Evolutionary conservation across 1,140 invertebrate genomes (phyloP), one percentile per base, ranked within the genome.

Genomic region (Scaptodrosophila lebanonensis): DNA sequence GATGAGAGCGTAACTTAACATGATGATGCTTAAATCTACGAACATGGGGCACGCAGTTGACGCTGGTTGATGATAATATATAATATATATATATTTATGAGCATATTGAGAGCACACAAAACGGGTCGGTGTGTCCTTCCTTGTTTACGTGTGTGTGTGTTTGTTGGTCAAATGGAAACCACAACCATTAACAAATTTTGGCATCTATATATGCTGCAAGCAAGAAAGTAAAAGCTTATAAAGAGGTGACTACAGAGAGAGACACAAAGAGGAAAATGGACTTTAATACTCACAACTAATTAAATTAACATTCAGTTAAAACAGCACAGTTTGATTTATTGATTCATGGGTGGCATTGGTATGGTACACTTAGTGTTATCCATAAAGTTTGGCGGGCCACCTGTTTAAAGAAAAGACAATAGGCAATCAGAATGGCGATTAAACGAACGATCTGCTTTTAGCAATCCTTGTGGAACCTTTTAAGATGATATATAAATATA

Each of bases 341-440:
- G 72, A 71, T 84, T 84, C 79, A 84, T 79, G 51, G 79, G 73
- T 66, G 79, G 69, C 79, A 84, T 84, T 54, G 79, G 79, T 65
- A 76, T 83, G 54, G 76, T 71, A 61, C 77, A 84, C 66, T 83
- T 83, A 33, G 76, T 76, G 76, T 59, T 83, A 83, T 83, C 76
- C 67, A 83, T 83, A 76, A 77, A 83, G 53, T 83, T 83, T 76
- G 69, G 69, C 59, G 82, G 69, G 18, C 66, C 73, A 79, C 73
- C 79, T 84, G 60, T 9, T n/a, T 9, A 44, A 35, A 35, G 2
- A 43, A 35, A 18, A 12, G 11, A 35, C 42, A 40, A 62, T 13
- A 18, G 36, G 17, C 1, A 16, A 45, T n/a, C 2, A 32, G 12
- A 17, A 44, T 27, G 20, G 11, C 38, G 43, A 29, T 40, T 11